phyloP scores from a whole-genome alignment of 2,888 invertebrate genomes.

The Gortyna flavago region DNA sequence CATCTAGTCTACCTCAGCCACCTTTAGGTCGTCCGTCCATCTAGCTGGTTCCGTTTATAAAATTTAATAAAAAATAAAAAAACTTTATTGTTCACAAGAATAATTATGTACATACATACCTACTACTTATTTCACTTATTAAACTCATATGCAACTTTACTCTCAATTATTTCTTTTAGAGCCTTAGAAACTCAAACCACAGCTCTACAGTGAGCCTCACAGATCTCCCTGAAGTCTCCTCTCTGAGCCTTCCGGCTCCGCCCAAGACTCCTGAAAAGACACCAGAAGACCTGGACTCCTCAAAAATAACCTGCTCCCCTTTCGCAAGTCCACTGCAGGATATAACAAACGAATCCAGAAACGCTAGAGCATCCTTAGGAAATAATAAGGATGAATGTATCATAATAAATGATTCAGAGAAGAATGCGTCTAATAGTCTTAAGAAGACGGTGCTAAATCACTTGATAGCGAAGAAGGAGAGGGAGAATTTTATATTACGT shows the following conservation, averaged over 20 bases:
- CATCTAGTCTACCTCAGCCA: no score
- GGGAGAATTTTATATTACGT: conserved; percentile 64
- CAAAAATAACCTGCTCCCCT: conserved; percentile 80
- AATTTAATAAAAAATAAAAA: no score
- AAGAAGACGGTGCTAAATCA: conserved; percentile 67
- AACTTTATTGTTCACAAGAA: no score
- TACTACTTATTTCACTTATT: neutral
- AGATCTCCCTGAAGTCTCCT: conserved; percentile 61
- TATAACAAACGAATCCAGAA: conserved; percentile 68
- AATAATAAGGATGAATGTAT: conserved; percentile 63
- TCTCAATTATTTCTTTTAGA: conserved; percentile 63
- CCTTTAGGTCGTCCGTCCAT: no score
- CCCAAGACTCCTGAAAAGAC: conserved; percentile 53
- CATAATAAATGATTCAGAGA: conserved; percentile 58
- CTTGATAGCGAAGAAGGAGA: conserved; percentile 65
- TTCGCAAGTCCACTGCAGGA: conserved; percentile 80
- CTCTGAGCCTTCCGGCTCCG: conserved; percentile 18
- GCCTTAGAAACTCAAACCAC: conserved; percentile 65
- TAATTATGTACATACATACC: no score
- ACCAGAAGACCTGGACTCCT: conserved; percentile 64
- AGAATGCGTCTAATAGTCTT: conserved; percentile 53
- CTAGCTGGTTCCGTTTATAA: no score
- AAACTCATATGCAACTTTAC: neutral
- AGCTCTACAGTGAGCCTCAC: conserved; percentile 68
- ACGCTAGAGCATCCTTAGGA: conserved; percentile 31